Conservation (phyloP, 2,888 invertebrate genomes). For the Ophion ventricosus region DNA sequence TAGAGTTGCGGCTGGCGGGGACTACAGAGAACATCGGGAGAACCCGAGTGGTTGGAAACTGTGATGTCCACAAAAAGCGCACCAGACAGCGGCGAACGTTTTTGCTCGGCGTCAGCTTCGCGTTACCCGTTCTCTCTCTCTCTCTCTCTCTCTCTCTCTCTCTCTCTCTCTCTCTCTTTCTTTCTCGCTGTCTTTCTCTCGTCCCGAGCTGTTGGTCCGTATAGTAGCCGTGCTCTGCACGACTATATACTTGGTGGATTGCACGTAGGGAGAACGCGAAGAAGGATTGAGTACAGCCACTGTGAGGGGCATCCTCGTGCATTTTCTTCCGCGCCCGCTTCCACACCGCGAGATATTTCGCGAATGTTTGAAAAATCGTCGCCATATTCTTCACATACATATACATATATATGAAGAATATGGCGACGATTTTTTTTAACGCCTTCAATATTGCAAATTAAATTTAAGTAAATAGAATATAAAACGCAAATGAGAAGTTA, state of each 20-base stretch:
- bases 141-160: slow-evolving; percentile 78
- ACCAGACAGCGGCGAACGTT: slow-evolving; percentile 83
- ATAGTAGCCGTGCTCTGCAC: slow-evolving; percentile 34
- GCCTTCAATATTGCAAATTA: background rate
- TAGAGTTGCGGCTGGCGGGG: slow-evolving; percentile 59
- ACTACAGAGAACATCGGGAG: slow-evolving; percentile 72
- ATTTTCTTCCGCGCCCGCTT: slow-evolving; percentile 13
- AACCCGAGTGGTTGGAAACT: slow-evolving; percentile 81
- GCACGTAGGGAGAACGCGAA: slow-evolving; percentile 14
- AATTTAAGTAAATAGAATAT: too few species aligned
- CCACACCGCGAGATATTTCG: background rate
- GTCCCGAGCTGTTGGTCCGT: slow-evolving; percentile 49
- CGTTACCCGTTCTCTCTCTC: slow-evolving; percentile 75
- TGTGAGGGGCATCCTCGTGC: slow-evolving; percentile 15
- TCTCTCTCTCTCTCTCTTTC: slow-evolving; percentile 67
- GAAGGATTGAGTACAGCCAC: slow-evolving; percentile 28
- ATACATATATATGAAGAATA: background rate
- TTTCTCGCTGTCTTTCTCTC: slow-evolving; percentile 61
- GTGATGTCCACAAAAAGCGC: slow-evolving; percentile 82
- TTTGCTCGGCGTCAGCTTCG: slow-evolving; percentile 83
- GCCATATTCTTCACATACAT: background rate
- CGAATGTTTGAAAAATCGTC: slow-evolving; percentile 32
- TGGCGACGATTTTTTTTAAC: background rate
- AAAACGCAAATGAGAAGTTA: too few species aligned
- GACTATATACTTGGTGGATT: slow-evolving; percentile 42